A percentile compares a stretch with the other conserved stretches of the same genome.
phyloP scores from a whole-genome alignment of 2,113 vertebrate species.

The Tretioscincus oriximinensis region DNA sequence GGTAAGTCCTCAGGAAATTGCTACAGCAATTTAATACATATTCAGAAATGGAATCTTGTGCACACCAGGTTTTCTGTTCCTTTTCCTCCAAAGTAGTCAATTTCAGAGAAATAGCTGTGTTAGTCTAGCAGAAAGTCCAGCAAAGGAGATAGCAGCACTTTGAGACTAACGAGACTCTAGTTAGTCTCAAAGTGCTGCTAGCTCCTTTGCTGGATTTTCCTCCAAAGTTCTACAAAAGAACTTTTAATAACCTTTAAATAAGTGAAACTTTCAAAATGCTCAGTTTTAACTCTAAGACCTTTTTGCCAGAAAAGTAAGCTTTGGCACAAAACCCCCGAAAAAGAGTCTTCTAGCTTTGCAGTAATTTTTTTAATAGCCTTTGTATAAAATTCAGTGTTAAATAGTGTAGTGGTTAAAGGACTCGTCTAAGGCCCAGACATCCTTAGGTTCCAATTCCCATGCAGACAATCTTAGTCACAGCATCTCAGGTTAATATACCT shows the following conservation, averaged over 20 bases:
- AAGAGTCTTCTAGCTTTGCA: background rate
- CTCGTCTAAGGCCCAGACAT: too few relatives aligned
- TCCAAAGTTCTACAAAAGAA: background rate
- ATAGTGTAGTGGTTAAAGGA: too few relatives aligned
- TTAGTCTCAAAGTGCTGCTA: too few relatives aligned
- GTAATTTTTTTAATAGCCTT: background rate
- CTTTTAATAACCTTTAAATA: slow-evolving; percentile 5
- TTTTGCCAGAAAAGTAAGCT: background rate
- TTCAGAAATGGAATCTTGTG: background rate
- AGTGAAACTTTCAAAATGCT: background rate
- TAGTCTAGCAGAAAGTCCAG: too few relatives aligned
- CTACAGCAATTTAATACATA: background rate
- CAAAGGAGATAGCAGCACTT: too few relatives aligned
- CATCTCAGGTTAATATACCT: too few relatives aligned
- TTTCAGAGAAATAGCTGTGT: too few relatives aligned
- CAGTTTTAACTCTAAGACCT: background rate
- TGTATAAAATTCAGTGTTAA: background rate
- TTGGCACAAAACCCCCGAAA: slow-evolving; percentile 4
- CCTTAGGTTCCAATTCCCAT: too few relatives aligned
- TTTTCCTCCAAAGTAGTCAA: background rate
- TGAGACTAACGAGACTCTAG: too few relatives aligned
- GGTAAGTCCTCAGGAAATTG: background rate
- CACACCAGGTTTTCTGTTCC: background rate
- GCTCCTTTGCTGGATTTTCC: too few relatives aligned
- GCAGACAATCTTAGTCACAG: too few relatives aligned